Evolutionary conservation across 2,888 invertebrate genomes (phyloP).

Genomic region (Drosophila falleni): DNA sequence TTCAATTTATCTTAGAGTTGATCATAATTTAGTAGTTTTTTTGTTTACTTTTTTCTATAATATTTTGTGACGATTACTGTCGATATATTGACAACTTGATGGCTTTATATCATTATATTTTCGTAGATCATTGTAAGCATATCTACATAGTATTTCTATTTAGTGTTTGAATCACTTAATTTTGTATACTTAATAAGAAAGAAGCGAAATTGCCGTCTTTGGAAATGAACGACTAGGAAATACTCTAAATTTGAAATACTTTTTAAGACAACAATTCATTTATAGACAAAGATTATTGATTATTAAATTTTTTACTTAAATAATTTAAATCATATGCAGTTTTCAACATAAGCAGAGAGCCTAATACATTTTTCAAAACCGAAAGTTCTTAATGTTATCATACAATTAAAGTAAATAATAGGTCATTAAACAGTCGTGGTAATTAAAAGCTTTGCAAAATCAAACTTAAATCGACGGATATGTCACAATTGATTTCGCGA

Average conservation of each 20-base stretch:
- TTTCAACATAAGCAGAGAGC: too few relatives aligned
- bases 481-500: constrained; percentile 49
- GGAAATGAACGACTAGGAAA: not conserved
- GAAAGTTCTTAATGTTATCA: not conserved
- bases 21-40: constrained; percentile 4
- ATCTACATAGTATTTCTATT: constrained; percentile 31
- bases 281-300: too few relatives aligned
- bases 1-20: not conserved
- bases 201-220: not conserved
- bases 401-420: constrained; percentile 24
- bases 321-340: too few relatives aligned
- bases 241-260: not conserved
- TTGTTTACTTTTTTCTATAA: not conserved
- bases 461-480: constrained; percentile 32
- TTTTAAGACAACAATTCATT: too few relatives aligned
- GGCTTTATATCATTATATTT: constrained; percentile 16
- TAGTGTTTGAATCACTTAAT: constrained; percentile 56
- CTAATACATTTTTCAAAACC: too few relatives aligned
- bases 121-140: constrained; percentile 22
- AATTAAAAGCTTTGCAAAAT: constrained; percentile 37
- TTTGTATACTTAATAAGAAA: constrained; percentile 32
- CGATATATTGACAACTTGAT: constrained; percentile 25
- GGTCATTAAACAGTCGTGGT: constrained; percentile 40
- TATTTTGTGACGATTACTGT: constrained; percentile 2
- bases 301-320: too few relatives aligned